phyloP scores from a whole-genome alignment of 2,797 vertebrate genomes.

The Gymnopithys bicolor region DNA sequence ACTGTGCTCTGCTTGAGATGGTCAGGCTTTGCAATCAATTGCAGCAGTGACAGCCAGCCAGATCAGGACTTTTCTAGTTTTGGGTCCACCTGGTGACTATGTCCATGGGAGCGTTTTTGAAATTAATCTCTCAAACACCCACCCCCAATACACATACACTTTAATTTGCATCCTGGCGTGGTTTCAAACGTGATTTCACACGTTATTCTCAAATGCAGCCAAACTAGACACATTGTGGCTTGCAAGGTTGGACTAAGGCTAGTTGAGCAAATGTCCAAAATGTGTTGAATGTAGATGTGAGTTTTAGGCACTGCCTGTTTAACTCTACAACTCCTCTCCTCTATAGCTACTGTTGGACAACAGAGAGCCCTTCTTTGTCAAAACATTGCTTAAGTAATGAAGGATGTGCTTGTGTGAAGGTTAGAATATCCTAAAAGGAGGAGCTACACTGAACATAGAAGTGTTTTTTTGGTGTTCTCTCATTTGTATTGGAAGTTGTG shows the following conservation, averaged over 20 bases:
- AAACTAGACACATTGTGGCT: rapidly evolving
- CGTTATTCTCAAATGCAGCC: neutral
- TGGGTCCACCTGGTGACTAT: neutral
- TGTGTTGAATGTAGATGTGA: neutral
- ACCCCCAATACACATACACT: neutral
- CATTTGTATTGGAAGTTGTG: neutral
- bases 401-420: neutral
- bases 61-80: neutral
- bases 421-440: neutral
- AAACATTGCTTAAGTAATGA: neutral
- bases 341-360: neutral
- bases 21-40: neutral
- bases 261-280: neutral
- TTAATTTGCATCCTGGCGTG: neutral
- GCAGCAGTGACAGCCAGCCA: neutral
- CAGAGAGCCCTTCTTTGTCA: neutral
- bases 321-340: neutral
- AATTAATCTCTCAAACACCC: neutral
- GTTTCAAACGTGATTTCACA: neutral
- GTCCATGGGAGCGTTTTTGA: neutral
- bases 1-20: neutral
- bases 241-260: rapidly evolving
- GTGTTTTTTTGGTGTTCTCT: neutral
- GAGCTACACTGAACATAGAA: neutral
- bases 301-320: neutral